Conservation (phyloP, 2,888 invertebrate genomes). For the Mimumesa dahlbomi region DNA sequence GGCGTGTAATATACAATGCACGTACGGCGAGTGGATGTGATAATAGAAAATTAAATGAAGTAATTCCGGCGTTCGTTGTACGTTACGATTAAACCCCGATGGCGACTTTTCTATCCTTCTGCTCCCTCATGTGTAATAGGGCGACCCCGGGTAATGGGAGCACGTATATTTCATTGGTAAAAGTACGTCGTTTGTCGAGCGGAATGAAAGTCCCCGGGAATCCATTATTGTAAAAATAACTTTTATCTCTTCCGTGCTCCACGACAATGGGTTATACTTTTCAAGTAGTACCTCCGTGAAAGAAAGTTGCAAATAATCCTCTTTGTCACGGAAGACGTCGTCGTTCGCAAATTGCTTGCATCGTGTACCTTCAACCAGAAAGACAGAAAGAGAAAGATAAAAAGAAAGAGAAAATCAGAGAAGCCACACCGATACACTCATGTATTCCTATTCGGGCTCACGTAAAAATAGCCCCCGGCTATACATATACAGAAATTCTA, state of each 20-base stretch:
- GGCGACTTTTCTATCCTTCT: not conserved
- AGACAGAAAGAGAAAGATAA: no score
- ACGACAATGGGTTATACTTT: conserved; percentile 45
- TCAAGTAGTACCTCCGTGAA: conserved; percentile 4
- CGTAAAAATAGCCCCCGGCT: no score
- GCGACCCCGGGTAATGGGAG: conserved; percentile 24
- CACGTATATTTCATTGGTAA: conserved; percentile 34
- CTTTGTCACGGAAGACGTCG: conserved; percentile 49
- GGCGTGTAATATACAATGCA: no score
- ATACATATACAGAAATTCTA: no score
- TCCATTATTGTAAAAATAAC: conserved; percentile 55
- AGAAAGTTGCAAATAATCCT: conserved; percentile 33
- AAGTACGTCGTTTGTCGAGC: conserved; percentile 9
- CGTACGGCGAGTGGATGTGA: no score
- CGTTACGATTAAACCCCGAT: no score
- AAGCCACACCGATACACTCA: no score
- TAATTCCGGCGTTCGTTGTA: conserved; percentile 30
- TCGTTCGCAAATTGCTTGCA: conserved; percentile 52
- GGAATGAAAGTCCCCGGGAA: conserved; percentile 24
- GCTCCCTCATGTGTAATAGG: not conserved
- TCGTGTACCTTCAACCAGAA: not conserved
- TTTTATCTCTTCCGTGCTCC: conserved; percentile 45
- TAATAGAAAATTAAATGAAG: conserved; percentile 42
- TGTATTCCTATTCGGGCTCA: no score
- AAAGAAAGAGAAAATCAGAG: no score